These are phyloP conservation scores for Microcebus murinus DNA, from an alignment of 2,113 vertebrate species.

Conservation along the genomic window DNA sequence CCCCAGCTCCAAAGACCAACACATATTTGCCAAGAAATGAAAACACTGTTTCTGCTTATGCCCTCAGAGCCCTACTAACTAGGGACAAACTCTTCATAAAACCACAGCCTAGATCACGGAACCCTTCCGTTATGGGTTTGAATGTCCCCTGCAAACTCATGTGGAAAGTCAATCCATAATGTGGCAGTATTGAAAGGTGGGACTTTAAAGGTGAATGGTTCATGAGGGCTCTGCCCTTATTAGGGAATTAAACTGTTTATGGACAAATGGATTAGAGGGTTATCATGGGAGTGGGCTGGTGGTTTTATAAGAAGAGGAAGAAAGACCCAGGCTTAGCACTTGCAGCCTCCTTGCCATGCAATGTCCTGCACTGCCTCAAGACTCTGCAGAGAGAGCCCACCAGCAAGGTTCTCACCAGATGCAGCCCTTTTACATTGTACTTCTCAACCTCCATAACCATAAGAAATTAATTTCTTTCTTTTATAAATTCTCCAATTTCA, in stretches of 20 bases:
- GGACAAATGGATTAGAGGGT: neutral
- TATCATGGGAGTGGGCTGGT: neutral
- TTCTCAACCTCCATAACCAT: neutral
- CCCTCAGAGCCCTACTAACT: neutral
- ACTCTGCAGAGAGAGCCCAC: neutral
- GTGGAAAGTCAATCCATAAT: neutral
- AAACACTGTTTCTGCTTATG: neutral
- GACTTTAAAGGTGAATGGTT: neutral
- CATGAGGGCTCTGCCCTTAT: neutral
- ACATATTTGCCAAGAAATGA: conserved; percentile 8
- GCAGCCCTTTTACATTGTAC: neutral
- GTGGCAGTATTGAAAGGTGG: neutral
- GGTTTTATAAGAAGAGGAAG: neutral
- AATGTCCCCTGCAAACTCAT: neutral
- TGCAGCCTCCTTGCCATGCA: neutral
- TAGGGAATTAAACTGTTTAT: neutral
- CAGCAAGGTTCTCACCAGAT: neutral
- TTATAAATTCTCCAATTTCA: neutral
- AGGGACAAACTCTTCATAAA: neutral
- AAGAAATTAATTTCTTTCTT: neutral
- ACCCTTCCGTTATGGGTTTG: too few species aligned
- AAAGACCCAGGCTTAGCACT: neutral
- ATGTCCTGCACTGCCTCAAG: neutral
- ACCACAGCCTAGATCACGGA: neutral
- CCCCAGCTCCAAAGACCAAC: neutral